phyloP scores from a whole-genome alignment of 2,888 invertebrate species.

The Melitaea athalia region DNA sequence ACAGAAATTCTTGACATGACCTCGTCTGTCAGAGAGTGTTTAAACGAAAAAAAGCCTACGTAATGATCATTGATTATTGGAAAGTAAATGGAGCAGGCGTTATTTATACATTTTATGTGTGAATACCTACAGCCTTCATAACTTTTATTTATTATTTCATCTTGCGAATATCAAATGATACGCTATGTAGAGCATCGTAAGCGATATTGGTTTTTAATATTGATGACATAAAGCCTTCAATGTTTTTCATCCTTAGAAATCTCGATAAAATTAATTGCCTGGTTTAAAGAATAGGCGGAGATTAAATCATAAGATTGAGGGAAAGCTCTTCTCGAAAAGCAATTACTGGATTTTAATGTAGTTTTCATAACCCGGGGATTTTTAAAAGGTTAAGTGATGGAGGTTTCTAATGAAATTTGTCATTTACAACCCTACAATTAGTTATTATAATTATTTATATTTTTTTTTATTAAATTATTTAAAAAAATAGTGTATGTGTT shows the following conservation, averaged over 20 bases:
- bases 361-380: conserved; percentile 34
- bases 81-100: conserved; percentile 47
- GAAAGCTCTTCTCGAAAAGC: conserved; percentile 35
- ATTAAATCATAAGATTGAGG: conserved; percentile 36
- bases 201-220: conserved; percentile 20
- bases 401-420: conserved; percentile 33
- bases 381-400: conserved; percentile 34
- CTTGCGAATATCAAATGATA: conserved; percentile 19
- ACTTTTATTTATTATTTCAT: conserved; percentile 22
- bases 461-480: neutral
- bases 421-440: conserved; percentile 26
- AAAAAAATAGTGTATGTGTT: neutral
- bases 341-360: conserved; percentile 38
- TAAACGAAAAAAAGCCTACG: conserved; percentile 45
- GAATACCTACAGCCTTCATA: conserved; percentile 27
- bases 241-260: conserved; percentile 15
- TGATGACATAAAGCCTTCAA: conserved; percentile 13
- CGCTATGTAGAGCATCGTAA: conserved; percentile 8
- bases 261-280: conserved; percentile 34
- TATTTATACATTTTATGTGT: conserved; percentile 39
- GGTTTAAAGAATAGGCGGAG: conserved; percentile 36
- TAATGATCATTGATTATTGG: conserved; percentile 51
- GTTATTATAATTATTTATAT: neutral
- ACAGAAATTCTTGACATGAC: conserved; percentile 48
- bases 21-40: conserved; percentile 48